Percentiles rank a stretch among this genome's conserved stretches.
Conservation (phyloP, 2,888 invertebrate genomes). For the Lasioglossum marginatum region DNA sequence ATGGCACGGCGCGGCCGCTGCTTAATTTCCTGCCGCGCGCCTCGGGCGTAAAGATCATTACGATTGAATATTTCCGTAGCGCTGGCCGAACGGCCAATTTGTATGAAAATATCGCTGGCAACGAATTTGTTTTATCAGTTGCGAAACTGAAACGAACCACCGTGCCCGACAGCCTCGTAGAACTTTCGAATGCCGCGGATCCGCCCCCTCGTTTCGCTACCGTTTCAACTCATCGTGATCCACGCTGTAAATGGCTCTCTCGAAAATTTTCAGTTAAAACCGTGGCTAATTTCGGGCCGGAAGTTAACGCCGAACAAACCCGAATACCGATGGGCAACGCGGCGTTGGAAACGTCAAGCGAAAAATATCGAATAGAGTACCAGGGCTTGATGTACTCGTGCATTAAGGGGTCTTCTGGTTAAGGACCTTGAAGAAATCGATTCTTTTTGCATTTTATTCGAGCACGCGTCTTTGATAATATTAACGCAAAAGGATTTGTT, state of each 20-base stretch:
- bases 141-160: conserved; percentile 14
- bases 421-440: too few species aligned
- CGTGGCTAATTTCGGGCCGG: neutral
- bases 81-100: conserved; percentile 20
- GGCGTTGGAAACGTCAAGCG: neutral
- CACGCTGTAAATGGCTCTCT: neutral
- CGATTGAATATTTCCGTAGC: conserved; percentile 27
- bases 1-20: neutral
- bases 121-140: conserved; percentile 19
- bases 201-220: neutral
- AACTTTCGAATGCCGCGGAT: neutral
- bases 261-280: conserved; percentile 19
- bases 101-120: conserved; percentile 8
- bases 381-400: neutral
- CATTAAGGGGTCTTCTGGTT: neutral
- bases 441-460: too few species aligned
- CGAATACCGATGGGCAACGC: too few species aligned
- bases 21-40: conserved; percentile 30
- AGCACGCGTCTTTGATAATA: too few species aligned
- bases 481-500: too few species aligned
- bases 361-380: neutral
- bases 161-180: neutral
- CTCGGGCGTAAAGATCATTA: conserved; percentile 25
- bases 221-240: conserved; percentile 1
- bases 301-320: neutral